Conservation (phyloP, 92 coral and sea anemone species). For the Blastomussa wellsi region DNA sequence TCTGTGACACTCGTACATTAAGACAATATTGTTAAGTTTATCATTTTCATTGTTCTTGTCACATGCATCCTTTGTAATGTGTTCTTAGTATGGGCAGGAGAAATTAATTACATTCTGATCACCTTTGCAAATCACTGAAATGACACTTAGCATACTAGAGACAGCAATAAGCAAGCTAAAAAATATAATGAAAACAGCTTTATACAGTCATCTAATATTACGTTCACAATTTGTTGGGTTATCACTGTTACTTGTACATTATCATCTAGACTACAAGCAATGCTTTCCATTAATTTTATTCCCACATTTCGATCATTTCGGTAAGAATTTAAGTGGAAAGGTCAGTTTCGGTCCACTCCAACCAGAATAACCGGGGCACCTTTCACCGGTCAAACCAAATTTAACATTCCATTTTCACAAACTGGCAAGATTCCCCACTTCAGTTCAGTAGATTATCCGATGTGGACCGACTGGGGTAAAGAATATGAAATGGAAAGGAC, state of each 20-base stretch:
- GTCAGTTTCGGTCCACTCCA: no score
- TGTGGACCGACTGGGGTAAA: no score
- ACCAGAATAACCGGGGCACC: no score
- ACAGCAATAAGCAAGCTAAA: neutral
- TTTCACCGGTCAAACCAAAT: no score
- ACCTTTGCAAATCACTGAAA: neutral
- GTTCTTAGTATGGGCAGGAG: neutral
- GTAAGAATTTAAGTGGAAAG: no score
- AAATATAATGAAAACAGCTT: constrained; percentile 8
- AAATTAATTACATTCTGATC: neutral
- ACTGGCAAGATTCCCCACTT: no score
- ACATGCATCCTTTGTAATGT: neutral
- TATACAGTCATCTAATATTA: constrained; percentile 18
- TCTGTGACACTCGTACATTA: neutral
- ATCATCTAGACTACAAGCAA: neutral
- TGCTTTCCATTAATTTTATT: no score
- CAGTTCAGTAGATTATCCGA: no score
- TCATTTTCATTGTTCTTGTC: neutral
- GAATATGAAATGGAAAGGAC: no score
- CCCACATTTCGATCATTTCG: no score
- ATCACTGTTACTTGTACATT: neutral
- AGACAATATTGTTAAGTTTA: neutral
- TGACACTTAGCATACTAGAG: neutral
- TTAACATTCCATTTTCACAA: no score
- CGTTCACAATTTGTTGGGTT: neutral